A percentile compares a stretch with the other conserved stretches of the same genome.
Conservation (phyloP, 2,797 vertebrate genomes). For the Borostomias antarcticus region DNA sequence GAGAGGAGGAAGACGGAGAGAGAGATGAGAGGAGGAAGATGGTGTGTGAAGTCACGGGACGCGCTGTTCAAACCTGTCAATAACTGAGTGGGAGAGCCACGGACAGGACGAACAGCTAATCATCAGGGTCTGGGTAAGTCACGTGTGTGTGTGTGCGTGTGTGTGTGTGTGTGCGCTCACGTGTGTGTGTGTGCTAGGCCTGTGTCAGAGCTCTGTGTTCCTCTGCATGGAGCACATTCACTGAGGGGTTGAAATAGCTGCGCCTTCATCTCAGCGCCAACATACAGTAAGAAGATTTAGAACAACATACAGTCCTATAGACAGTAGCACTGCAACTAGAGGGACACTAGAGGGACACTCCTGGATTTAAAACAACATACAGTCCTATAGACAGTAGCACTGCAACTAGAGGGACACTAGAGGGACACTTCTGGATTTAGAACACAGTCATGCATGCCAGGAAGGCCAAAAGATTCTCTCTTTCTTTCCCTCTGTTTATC, state of each 20-base stretch:
- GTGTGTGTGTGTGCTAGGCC: too few relatives aligned
- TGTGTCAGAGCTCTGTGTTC: too few relatives aligned
- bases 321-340: not conserved
- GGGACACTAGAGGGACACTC: too few relatives aligned
- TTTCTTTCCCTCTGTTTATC: not conserved
- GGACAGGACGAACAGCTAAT: not conserved
- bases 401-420: not conserved
- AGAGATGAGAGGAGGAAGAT: too few relatives aligned
- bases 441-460: too few relatives aligned
- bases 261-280: not conserved
- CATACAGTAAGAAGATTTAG: not conserved
- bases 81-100: not conserved
- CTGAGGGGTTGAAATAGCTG: conserved; percentile 1
- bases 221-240: not conserved
- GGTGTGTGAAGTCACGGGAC: conserved; percentile 9
- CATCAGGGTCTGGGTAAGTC: not conserved
- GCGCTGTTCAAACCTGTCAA: not conserved
- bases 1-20: not conserved
- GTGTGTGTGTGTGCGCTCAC: not conserved
- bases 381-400: not conserved
- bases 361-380: too few relatives aligned
- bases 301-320: not conserved
- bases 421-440: too few relatives aligned
- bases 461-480: too few relatives aligned
- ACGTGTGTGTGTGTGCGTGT: not conserved